phyloP scores from a whole-genome alignment of 2,888 invertebrate genomes.

The Helicoverpa assulta region DNA sequence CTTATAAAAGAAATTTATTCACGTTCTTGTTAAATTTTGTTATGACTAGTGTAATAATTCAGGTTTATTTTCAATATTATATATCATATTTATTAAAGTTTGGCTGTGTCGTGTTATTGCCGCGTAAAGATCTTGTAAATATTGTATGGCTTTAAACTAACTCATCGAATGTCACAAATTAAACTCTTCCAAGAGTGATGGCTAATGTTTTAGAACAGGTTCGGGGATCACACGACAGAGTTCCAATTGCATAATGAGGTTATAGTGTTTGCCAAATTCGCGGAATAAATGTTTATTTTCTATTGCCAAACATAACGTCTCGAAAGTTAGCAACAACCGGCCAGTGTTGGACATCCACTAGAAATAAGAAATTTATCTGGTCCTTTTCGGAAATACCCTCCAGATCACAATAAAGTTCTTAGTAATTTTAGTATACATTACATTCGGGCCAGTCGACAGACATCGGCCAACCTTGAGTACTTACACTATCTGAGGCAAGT shows the following conservation, averaged over 20 bases:
- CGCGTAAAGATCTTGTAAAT: constrained; percentile 74
- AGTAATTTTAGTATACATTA: constrained; percentile 78
- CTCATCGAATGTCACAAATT: constrained; percentile 79
- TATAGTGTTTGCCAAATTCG: constrained; percentile 80
- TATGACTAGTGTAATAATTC: constrained; percentile 84
- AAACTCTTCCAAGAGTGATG: constrained; percentile 67
- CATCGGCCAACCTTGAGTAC: constrained; percentile 38
- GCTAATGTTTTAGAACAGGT: constrained; percentile 64
- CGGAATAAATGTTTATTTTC: constrained; percentile 74
- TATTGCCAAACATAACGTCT: constrained; percentile 80
- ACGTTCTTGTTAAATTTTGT: constrained; percentile 87
- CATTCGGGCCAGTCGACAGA: constrained; percentile 75
- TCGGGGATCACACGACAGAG: constrained; percentile 69
- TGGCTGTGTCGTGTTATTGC: constrained; percentile 72
- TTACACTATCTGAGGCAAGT: constrained; percentile 33
- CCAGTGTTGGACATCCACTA: constrained; percentile 88
- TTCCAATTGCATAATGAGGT: constrained; percentile 64
- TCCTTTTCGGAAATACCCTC: constrained; percentile 86
- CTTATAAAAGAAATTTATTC: constrained; percentile 80
- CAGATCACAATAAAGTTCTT: constrained; percentile 85
- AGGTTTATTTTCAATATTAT: constrained; percentile 69
- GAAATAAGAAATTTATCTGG: constrained; percentile 84
- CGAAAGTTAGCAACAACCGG: constrained; percentile 83
- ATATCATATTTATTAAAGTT: constrained; percentile 66
- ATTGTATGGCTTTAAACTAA: constrained; percentile 72